Evolutionary conservation across 2,888 invertebrate genomes (phyloP).

Genomic region (Phania funesta): DNA sequence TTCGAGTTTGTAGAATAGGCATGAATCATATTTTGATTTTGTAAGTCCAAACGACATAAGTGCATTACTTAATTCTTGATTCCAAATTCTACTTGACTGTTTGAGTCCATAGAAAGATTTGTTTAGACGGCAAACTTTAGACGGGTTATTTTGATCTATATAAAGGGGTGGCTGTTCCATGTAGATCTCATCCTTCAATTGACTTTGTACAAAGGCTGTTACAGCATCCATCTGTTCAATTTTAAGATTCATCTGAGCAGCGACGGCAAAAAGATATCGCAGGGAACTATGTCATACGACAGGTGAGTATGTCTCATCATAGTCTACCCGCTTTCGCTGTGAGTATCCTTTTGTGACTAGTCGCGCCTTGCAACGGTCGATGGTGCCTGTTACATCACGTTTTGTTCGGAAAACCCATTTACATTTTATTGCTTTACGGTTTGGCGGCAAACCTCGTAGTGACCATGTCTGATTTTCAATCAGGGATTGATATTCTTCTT

Average conservation of each 20-base stretch:
- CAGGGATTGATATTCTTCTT: too few relatives aligned
- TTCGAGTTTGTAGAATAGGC: constrained; percentile 27
- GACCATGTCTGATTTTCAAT: too few relatives aligned
- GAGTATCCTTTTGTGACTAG: background rate
- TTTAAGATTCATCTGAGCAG: constrained; percentile 38
- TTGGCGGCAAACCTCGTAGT: too few relatives aligned
- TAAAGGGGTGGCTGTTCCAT: constrained; percentile 57
- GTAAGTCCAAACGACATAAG: background rate
- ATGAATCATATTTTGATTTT: constrained; percentile 34
- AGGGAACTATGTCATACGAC: constrained; percentile 44
- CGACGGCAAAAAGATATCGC: constrained; percentile 56
- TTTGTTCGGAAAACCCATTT: background rate
- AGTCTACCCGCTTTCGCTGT: constrained; percentile 53
- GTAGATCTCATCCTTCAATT: constrained; percentile 56
- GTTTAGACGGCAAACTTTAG: constrained; percentile 57
- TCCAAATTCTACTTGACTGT: constrained; percentile 63
- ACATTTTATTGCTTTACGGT: too few relatives aligned
- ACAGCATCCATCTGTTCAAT: constrained; percentile 60
- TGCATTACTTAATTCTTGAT: constrained; percentile 11
- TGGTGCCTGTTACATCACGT: background rate
- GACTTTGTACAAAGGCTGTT: constrained; percentile 63
- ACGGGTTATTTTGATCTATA: background rate
- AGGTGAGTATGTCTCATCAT: constrained; percentile 53
- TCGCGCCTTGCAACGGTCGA: background rate
- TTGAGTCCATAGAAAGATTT: constrained; percentile 67